Conservation (phyloP, 2,113 vertebrate genomes). For the Misgurnus anguillicaudatus region DNA sequence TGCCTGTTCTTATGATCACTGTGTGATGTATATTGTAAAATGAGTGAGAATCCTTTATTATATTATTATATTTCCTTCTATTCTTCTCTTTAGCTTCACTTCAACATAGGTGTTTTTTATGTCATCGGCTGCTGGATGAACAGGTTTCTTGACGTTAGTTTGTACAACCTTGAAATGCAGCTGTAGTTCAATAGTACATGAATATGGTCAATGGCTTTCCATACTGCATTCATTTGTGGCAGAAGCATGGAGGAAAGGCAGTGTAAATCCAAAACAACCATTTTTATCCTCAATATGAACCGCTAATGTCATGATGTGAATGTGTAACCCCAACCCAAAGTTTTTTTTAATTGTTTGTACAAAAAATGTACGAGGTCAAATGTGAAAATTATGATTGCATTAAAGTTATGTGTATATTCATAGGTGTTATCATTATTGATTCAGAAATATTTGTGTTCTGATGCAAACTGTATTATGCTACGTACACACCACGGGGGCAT, state of each 20-base stretch:
- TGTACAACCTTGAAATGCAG: constrained; percentile 38
- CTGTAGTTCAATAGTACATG: constrained; percentile 11
- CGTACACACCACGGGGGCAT: no score
- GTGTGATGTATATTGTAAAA: constrained; percentile 54
- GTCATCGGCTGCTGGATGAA: constrained; percentile 45
- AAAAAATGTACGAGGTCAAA: constrained; percentile 22
- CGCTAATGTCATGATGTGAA: constrained; percentile 45
- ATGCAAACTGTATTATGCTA: no score
- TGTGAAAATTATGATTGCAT: constrained; percentile 43
- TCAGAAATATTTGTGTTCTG: no score
- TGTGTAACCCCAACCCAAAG: not conserved
- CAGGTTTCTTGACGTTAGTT: constrained; percentile 27
- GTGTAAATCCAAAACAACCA: constrained; percentile 14
- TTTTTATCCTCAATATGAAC: constrained; percentile 46
- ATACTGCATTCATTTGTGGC: constrained; percentile 9
- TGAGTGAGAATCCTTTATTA: constrained; percentile 28
- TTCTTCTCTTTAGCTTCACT: constrained; percentile 1
- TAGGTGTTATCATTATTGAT: not conserved
- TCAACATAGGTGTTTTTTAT: constrained; percentile 37
- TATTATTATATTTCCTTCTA: constrained; percentile 11
- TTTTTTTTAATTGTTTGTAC: constrained; percentile 50
- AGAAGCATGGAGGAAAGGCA: constrained; percentile 22
- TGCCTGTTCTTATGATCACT: constrained; percentile 54
- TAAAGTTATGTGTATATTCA: constrained; percentile 45
- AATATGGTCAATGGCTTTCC: constrained; percentile 18